phyloP scores from a whole-genome alignment of 2,797 vertebrate genomes.

The Lacerta bilineata region DNA sequence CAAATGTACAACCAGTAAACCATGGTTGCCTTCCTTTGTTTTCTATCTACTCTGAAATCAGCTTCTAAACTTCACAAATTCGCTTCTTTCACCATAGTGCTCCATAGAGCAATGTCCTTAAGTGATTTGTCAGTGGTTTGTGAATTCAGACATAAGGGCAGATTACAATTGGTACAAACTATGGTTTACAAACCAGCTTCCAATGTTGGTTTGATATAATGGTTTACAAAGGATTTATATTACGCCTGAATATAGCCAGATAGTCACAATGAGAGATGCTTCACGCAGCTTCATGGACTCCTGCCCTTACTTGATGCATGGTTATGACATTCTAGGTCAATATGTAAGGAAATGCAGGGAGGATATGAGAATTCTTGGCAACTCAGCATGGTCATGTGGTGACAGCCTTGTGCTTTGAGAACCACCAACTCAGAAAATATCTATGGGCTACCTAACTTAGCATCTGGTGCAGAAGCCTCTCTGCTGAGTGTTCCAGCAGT shows the following conservation, averaged over 20 bases:
- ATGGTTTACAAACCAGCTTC: background rate
- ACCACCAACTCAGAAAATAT: background rate
- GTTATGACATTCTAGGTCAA: background rate
- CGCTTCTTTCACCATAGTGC: background rate
- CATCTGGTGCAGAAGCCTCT: background rate
- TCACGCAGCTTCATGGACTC: background rate
- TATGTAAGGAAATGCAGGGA: background rate
- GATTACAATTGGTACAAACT: background rate
- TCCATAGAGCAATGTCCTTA: background rate
- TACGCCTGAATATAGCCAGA: background rate
- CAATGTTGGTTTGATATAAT: background rate
- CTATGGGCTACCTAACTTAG: background rate
- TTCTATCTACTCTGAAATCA: background rate
- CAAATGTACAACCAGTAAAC: background rate
- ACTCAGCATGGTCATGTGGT: background rate
- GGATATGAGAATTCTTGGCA: background rate
- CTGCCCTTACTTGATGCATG: background rate
- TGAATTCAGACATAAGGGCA: background rate
- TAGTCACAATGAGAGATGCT: background rate
- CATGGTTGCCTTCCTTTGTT: background rate
- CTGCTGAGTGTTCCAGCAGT: background rate
- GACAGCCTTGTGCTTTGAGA: background rate
- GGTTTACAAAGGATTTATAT: background rate
- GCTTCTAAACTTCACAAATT: background rate
- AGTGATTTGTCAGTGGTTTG: slow-evolving; percentile 4